Conservation (phyloP, 2,797 vertebrate species). For the Scolopax rusticola region DNA sequence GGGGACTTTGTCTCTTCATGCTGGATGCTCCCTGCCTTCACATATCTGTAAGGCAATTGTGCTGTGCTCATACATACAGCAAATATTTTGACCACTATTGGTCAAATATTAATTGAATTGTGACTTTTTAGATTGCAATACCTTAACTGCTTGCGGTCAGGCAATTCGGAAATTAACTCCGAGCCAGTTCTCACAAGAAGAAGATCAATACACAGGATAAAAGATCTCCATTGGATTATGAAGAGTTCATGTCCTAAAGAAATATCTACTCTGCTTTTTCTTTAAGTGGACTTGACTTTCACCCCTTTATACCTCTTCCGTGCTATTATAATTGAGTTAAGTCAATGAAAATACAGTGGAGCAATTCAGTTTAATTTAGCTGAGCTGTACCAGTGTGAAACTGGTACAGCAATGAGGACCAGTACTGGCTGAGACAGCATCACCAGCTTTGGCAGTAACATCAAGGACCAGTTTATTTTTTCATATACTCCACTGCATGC, state of each 20-base stretch:
- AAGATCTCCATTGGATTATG: constrained; percentile 9
- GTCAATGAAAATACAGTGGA: constrained; percentile 4
- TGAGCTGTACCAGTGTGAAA: background rate
- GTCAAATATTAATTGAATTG: constrained; percentile 29
- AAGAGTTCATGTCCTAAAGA: constrained; percentile 9
- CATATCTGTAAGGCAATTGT: background rate
- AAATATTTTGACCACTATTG: background rate
- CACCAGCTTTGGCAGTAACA: background rate
- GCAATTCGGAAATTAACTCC: constrained; percentile 24
- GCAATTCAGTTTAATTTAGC: background rate
- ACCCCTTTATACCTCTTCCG: background rate
- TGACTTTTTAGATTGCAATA: background rate
- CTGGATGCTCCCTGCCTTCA: background rate
- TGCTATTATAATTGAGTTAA: background rate
- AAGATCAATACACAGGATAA: constrained; percentile 35
- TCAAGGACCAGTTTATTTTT: background rate
- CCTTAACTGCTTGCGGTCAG: constrained; percentile 6
- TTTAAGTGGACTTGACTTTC: constrained; percentile 22
- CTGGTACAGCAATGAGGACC: background rate
- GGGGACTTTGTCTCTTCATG: background rate
- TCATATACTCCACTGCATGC: background rate
- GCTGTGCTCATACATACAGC: background rate
- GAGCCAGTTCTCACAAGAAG: background rate
- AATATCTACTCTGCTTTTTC: background rate
- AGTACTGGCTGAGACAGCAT: accelerated